Percentiles rank a stretch among this genome's conserved stretches.
Evolutionary conservation across 2,888 invertebrate species (phyloP).

Genomic region (Nemoura dubitans): DNA sequence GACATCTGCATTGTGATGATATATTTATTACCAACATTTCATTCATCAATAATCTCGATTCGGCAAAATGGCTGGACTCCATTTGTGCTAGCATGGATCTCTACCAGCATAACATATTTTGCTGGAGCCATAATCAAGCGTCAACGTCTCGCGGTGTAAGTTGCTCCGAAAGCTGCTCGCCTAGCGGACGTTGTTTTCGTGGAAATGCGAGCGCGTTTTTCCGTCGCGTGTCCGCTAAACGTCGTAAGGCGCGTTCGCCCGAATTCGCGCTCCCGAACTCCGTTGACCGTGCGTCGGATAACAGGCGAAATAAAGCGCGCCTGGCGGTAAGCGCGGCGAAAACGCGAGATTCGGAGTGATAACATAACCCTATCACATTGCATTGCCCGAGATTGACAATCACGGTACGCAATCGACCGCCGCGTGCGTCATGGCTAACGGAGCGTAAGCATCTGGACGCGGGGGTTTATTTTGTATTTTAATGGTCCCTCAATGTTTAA

Average conservation of each 20-base stretch:
- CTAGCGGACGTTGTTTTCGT: neutral
- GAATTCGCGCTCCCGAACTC: neutral
- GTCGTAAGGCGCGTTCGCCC: neutral
- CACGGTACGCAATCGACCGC: neutral
- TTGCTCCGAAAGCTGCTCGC: neutral
- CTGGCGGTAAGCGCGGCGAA: neutral
- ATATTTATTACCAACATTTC: no score
- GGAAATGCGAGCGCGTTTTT: neutral
- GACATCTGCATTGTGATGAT: no score
- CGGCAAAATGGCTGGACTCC: no score
- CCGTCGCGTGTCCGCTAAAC: neutral
- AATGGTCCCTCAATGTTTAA: no score
- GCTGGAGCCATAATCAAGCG: no score
- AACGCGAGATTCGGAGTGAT: constrained; percentile 21
- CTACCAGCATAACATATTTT: no score
- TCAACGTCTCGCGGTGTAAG: no score
- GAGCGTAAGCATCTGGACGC: neutral
- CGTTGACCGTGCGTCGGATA: neutral
- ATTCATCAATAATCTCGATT: no score
- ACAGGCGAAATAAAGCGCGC: constrained; percentile 36
- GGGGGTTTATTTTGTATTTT: no score
- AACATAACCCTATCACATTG: neutral
- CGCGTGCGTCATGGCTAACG: neutral
- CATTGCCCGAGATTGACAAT: neutral
- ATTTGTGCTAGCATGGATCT: no score